Base-by-base conservation (phyloP, 2,113 vertebrate species). In the Callipepla californica region DNA sequence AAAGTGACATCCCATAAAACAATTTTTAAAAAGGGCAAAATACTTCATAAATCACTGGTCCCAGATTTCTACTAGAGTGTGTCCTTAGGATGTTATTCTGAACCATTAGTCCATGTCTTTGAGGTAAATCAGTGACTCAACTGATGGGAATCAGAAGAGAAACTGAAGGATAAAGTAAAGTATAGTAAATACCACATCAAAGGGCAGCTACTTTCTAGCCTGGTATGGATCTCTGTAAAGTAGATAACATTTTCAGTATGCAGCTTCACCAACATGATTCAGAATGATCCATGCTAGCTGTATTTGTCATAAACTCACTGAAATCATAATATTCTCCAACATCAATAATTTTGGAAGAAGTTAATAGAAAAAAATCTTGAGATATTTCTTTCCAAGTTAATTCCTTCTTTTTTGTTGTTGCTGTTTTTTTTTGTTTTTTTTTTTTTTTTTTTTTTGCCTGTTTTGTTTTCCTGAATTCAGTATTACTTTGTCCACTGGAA, bases 11-110 rank as follows among this genome's bases (percentile, higher is more conserved):
- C 25, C 6, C 32, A 13, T 75, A 74, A 75, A 70, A 25, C 22
- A 85, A 84, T 61, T n/a, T 38, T 42, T 91, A 87, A 81, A 93
- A 89, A 80, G 25, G 48, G 28, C 20, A 87, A 90, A 73, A 73
- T 2, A 23, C 15, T 57, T 83, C 58, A 72, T 28, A 32, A 40
- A 65, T 51, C n/a, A 65, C 32, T 53, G 36, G 44, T 66, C 23
- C 38, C 44, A 66, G 62, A 58, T 42, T 85, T 69, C 38, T 73
- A 55, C 73, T 28, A 28, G 66, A 70, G 30, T 19, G 3, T 34
- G 13, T 55, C 20, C 28, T 59, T 58, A 62, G 32, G 55, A 42
- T 79, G 79, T 48, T 12, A 57, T 10, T 42, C 9, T 1, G 1
- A 51, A 61, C 12, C 30, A 25, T 36, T 36, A 69, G 53, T 62